A percentile compares a stretch with the other conserved stretches of the same genome.
phyloP scores from a whole-genome alignment of 2,888 invertebrate genomes.

The Ichneumoninae sp. region DNA sequence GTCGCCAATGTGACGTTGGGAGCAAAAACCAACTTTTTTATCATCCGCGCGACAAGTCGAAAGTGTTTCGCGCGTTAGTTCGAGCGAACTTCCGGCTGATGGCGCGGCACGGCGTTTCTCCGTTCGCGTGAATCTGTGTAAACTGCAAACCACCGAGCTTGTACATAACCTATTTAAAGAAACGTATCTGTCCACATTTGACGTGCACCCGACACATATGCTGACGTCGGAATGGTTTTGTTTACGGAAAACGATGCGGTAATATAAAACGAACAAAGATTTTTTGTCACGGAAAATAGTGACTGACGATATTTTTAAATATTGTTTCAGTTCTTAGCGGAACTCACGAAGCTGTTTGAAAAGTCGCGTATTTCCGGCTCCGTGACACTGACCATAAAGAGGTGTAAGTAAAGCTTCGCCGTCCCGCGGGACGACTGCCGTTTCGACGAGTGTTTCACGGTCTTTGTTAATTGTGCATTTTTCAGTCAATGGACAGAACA shows the following conservation, averaged over 20 bases:
- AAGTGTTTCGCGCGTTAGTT: not conserved
- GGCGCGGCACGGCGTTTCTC: not conserved
- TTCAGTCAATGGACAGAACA: conserved; percentile 92
- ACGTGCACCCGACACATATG: conserved; percentile 77
- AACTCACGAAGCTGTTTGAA: conserved; percentile 94
- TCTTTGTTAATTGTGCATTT: conserved; percentile 70
- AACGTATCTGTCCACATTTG: conserved; percentile 64
- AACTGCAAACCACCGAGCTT: conserved; percentile 7
- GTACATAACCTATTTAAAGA: conserved; percentile 67
- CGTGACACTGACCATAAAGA: conserved; percentile 95
- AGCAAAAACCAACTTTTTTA: not conserved
- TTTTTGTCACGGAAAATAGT: conserved; percentile 21
- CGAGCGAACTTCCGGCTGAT: not conserved
- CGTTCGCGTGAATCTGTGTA: not conserved
- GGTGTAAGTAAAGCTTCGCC: conserved; percentile 89
- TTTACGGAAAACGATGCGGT: conserved; percentile 88
- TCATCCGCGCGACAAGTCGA: not conserved
- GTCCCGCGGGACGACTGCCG: not conserved
- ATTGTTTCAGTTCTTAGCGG: conserved; percentile 91
- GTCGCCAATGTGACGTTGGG: no score
- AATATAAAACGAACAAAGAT: conserved; percentile 73
- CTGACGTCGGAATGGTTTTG: conserved; percentile 86
- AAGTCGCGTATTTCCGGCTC: conserved; percentile 92
- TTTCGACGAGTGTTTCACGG: conserved; percentile 49
- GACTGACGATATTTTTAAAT: conserved; percentile 39